These are phyloP conservation scores for Elanoides forficatus DNA, from an alignment of 2,113 vertebrate species.

Conservation along the genomic window DNA sequence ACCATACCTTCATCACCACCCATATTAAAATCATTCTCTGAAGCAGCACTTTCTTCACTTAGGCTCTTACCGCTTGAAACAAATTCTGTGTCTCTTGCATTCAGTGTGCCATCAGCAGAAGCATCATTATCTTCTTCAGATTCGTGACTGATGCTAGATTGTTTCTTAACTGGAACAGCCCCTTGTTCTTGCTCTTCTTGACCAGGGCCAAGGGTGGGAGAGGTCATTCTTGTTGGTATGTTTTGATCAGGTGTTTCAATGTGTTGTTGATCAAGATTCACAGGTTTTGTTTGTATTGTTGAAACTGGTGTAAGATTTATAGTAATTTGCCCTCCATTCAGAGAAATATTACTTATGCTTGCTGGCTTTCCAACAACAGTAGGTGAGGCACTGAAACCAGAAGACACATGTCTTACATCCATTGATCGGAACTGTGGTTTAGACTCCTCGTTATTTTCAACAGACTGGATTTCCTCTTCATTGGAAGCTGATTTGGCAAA, in stretches of 20 bases:
- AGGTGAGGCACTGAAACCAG: slow-evolving; percentile 82
- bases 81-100: slow-evolving; percentile 76
- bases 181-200: slow-evolving; percentile 74
- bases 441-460: slow-evolving; percentile 77
- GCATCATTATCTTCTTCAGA: slow-evolving; percentile 74
- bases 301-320: slow-evolving; percentile 79
- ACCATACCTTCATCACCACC: slow-evolving; percentile 71
- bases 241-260: slow-evolving; percentile 72
- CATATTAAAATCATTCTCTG: slow-evolving; percentile 78
- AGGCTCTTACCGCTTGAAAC: slow-evolving; percentile 78
- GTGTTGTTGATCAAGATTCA: slow-evolving; percentile 73
- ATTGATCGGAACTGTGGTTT: slow-evolving; percentile 86
- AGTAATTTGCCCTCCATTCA: slow-evolving; percentile 84
- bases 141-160: slow-evolving; percentile 64
- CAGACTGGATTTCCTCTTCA: slow-evolving; percentile 80
- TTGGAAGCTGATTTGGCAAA: slow-evolving; percentile 89
- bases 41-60: slow-evolving; percentile 74
- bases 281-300: slow-evolving; percentile 72
- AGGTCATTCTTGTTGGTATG: slow-evolving; percentile 61
- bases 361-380: slow-evolving; percentile 79
- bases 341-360: slow-evolving; percentile 78
- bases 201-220: slow-evolving; percentile 62
- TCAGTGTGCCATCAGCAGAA: slow-evolving; percentile 70
- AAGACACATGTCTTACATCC: slow-evolving; percentile 81
- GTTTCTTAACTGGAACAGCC: slow-evolving; percentile 67